Conservation (phyloP, 2,797 vertebrate genomes). For the Naso thynnoides region DNA sequence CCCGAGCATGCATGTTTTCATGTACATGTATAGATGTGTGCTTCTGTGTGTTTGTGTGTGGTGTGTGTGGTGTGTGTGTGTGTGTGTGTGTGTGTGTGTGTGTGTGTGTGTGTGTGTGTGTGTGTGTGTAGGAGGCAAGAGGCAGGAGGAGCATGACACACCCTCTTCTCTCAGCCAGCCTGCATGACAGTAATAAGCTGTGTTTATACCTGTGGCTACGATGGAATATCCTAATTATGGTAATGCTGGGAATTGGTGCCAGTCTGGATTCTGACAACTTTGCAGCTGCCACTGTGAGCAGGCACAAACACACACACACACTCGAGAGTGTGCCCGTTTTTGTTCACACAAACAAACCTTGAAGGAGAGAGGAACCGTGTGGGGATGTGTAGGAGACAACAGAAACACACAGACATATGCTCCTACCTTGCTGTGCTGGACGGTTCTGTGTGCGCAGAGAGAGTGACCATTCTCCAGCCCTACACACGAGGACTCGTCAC, state of each 20-base stretch:
- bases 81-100: slow-evolving; percentile 6
- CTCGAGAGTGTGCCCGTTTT: not conserved
- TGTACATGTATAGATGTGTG: not conserved
- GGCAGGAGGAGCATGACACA: slow-evolving; percentile 40
- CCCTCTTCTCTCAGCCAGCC: slow-evolving; percentile 44
- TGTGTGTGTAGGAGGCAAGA: slow-evolving; percentile 29
- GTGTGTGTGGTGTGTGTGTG: slow-evolving; percentile 12
- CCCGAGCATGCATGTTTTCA: slow-evolving; percentile 11
- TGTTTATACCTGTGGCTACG: slow-evolving; percentile 77
- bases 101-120: slow-evolving; percentile 10
- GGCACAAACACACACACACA: slow-evolving; percentile 9
- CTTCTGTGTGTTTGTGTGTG: too few species aligned
- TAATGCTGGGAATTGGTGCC: slow-evolving; percentile 73
- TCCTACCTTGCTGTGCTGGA: slow-evolving; percentile 91
- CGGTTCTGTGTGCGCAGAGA: slow-evolving; percentile 81
- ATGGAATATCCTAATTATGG: slow-evolving; percentile 78
- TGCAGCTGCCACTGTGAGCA: slow-evolving; percentile 57
- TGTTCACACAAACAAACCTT: slow-evolving; percentile 27
- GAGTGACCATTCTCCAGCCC: slow-evolving; percentile 85
- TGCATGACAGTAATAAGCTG: slow-evolving; percentile 78
- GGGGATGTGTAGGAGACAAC: slow-evolving; percentile 9
- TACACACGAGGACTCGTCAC: slow-evolving; percentile 82
- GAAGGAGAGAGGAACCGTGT: not conserved
- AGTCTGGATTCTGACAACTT: slow-evolving; percentile 68
- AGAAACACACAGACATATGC: slow-evolving; percentile 10